Base-by-base conservation (phyloP, 2,113 vertebrate species). In the Osmerus eperlanus region DNA sequence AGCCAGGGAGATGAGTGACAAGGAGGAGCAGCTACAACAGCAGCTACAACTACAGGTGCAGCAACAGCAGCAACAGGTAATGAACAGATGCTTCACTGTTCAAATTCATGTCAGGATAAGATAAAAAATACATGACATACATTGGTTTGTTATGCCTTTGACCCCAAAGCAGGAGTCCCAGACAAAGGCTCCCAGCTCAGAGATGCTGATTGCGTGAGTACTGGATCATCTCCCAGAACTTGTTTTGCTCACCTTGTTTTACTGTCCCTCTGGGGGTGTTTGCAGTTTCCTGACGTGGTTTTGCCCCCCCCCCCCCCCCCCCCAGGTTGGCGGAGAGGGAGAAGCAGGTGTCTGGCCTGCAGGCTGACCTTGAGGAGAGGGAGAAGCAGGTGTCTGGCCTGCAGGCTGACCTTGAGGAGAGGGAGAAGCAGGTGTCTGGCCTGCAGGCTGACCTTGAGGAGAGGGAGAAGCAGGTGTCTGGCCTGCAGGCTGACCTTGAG, bases 311-410 rank as follows among this genome's bases (percentile, higher is more conserved):
- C n/a, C n/a, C n/a, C n/a, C n/a, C n/a, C 67, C 55, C n/a, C 25
- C 74, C 67, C 76, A 98, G 97, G 90, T 89, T 99, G 88, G 89
- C 93, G 70, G 93, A 93, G 73, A 96, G 93, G 82, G 94, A 97
- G 28, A 84, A 86, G 59, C 91, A 93, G 85, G 91, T 98, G 3
- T 70, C 78, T 78, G 83, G 82, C 56, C 90, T 98, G 55, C 91
- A 91, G 74, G 85, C 67, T 2, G 94, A 98, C 78, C 89, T 96
- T 72, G 80, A 85, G 21, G 90, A 92, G 78, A 96, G 93, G 82
- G 94, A 97, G 28, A 84, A 86, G 58, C 91, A 93, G 85, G 91
- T 98, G 3, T 70, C 78, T 78, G 83, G 82, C 56, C 90, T 98
- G 55, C 91, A 91, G 74, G 85, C 67, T 2, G 94, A 98, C 78